Evolutionary conservation across 2,797 vertebrate genomes (phyloP).

Genomic region (Tiaroga cobitis): DNA sequence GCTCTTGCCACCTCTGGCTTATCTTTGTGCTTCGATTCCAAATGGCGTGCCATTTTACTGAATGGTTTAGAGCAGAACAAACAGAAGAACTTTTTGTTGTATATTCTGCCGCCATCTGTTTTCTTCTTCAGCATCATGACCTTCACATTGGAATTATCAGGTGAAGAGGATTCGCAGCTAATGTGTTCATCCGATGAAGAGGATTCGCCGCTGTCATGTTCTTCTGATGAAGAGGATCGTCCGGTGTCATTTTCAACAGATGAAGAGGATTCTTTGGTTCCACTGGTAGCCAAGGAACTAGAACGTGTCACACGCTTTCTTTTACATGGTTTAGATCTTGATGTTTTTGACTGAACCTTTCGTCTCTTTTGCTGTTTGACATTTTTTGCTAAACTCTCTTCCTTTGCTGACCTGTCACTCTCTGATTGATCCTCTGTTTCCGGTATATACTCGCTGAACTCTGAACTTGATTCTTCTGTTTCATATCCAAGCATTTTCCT

Average conservation of each 20-base stretch:
- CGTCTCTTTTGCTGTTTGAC: slow-evolving; percentile 11
- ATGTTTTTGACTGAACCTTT: not conserved
- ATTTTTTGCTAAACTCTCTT: not conserved
- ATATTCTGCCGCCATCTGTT: slow-evolving; percentile 12
- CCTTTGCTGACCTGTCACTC: not conserved
- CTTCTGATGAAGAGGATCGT: not conserved
- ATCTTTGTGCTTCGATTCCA: slow-evolving; percentile 31
- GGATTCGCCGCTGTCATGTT: not conserved
- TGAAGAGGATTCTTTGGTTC: not conserved
- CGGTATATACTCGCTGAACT: not conserved
- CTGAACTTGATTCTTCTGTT: not conserved
- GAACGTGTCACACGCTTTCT: not conserved
- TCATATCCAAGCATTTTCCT: not conserved
- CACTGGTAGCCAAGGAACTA: not conserved
- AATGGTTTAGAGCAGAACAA: slow-evolving; percentile 11
- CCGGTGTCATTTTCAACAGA: too few species aligned
- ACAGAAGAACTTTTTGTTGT: slow-evolving; percentile 29
- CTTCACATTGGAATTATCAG: not conserved
- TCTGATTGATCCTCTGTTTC: not conserved
- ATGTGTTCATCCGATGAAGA: not conserved
- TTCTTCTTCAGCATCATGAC: slow-evolving; percentile 37
- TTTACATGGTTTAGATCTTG: slow-evolving; percentile 22
- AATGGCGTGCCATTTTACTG: slow-evolving; percentile 28
- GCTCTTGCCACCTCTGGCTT: slow-evolving; percentile 38
- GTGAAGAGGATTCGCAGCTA: not conserved